Conservation (phyloP, 2,888 invertebrate genomes). For the Cerastis rubricosa region DNA sequence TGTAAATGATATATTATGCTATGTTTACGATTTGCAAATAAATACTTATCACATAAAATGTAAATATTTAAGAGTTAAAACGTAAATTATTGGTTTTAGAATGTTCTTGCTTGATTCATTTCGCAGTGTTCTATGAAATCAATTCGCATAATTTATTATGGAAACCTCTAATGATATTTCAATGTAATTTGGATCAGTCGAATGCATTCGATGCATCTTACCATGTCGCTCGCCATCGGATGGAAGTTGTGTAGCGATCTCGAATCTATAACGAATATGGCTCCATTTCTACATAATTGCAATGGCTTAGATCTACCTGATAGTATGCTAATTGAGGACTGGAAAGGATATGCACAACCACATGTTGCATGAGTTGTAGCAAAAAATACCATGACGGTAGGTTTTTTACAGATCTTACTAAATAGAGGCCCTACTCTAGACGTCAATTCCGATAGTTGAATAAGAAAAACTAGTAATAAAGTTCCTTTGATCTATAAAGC, state of each 20-base stretch:
- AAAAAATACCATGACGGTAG: constrained; percentile 41
- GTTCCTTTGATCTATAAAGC: not conserved
- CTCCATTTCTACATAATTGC: constrained; percentile 55
- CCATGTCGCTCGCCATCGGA: constrained; percentile 31
- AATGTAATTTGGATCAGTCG: constrained; percentile 25
- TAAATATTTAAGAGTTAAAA: constrained; percentile 34
- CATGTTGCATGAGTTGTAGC: constrained; percentile 26
- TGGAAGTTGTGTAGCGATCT: constrained; percentile 15
- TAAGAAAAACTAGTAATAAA: constrained; percentile 17
- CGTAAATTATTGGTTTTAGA: constrained; percentile 33
- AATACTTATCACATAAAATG: constrained; percentile 56
- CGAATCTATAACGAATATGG: constrained; percentile 50
- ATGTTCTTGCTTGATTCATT: constrained; percentile 14
- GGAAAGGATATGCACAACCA: constrained; percentile 55
- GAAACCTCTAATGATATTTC: constrained; percentile 28
- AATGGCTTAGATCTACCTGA: constrained; percentile 56
- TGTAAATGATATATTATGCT: constrained; percentile 45
- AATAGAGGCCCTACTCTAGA: constrained; percentile 23
- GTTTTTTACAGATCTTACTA: constrained; percentile 37
- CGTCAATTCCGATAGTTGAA: constrained; percentile 12
- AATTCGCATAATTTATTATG: constrained; percentile 14
- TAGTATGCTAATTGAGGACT: constrained; percentile 57
- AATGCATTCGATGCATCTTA: constrained; percentile 15
- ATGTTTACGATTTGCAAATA: constrained; percentile 53
- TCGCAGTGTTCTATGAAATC: constrained; percentile 14